Evolutionary conservation across 2,113 vertebrate species (phyloP).

Genomic region (Perca schrenkii): DNA sequence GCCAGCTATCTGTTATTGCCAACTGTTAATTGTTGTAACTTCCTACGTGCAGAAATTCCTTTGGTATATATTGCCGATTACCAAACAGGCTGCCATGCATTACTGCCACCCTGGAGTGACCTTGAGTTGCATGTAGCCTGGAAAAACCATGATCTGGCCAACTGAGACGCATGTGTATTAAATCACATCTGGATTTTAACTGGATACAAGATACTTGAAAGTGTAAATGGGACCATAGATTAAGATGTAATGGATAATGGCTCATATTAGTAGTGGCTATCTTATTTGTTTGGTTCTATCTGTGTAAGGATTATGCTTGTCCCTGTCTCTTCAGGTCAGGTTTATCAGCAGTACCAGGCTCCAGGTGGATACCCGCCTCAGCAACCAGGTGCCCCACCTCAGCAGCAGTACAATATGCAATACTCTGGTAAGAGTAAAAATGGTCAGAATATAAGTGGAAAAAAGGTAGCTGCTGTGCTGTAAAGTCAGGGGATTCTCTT

Average conservation of each 20-base stretch:
- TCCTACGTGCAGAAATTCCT: not conserved
- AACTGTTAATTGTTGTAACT: not conserved
- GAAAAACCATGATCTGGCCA: not conserved
- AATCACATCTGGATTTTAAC: not conserved
- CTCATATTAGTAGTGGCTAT: not conserved
- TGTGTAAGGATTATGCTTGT: constrained; percentile 8
- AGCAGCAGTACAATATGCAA: constrained; percentile 94
- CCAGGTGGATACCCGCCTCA: constrained; percentile 93
- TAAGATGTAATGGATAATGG: not conserved
- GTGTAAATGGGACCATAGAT: not conserved
- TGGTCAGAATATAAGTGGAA: not conserved
- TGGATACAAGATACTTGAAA: not conserved
- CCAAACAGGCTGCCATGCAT: not conserved
- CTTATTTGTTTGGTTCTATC: not conserved
- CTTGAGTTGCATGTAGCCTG: not conserved
- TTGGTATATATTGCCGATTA: not conserved
- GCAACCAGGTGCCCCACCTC: constrained; percentile 85
- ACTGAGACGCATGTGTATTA: not conserved
- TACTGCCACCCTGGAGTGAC: not conserved
- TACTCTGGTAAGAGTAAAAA: constrained; percentile 92
- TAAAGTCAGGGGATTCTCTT: not conserved
- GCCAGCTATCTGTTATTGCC: not conserved
- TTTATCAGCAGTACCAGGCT: constrained; percentile 96
- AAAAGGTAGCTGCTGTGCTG: not conserved
- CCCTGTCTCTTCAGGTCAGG: constrained; percentile 87